These are phyloP conservation scores for Drosophila ezoana DNA, from an alignment of 2,888 invertebrate genomes.

Conservation along the genomic window DNA sequence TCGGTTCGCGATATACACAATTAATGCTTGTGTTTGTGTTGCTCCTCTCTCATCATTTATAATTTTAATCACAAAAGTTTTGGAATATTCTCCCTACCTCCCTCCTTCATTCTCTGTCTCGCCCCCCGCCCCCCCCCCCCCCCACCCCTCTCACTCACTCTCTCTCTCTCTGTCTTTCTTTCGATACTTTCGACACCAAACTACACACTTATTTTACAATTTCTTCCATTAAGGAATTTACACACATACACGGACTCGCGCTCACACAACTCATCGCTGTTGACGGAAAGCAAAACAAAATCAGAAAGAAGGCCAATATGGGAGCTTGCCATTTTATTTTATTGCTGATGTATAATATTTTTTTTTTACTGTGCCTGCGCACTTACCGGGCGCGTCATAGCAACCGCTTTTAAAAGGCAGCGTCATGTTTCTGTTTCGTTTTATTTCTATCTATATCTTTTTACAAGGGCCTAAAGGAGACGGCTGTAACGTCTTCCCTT, in stretches of 20 bases:
- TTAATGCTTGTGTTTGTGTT: slow-evolving; percentile 69
- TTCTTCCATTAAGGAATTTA: slow-evolving; percentile 17
- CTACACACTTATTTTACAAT: slow-evolving; percentile 19
- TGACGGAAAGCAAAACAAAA: slow-evolving; percentile 31
- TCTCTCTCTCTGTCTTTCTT: slow-evolving; percentile 26
- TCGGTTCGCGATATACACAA: slow-evolving; percentile 44
- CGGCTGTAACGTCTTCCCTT: slow-evolving; percentile 34
- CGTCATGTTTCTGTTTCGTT: slow-evolving; percentile 65
- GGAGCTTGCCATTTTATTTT: slow-evolving; percentile 3
- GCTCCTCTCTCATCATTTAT: slow-evolving; percentile 60
- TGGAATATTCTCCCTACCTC: slow-evolving; percentile 72
- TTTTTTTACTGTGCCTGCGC: slow-evolving; percentile 25
- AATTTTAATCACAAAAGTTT: slow-evolving; percentile 79
- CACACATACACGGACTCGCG: slow-evolving; percentile 5
- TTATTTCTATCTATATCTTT: slow-evolving; percentile 40
- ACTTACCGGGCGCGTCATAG: slow-evolving; percentile 36
- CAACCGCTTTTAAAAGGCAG: slow-evolving; percentile 67
- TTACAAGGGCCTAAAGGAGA: slow-evolving; percentile 44
- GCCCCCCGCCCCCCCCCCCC: slow-evolving; percentile 16
- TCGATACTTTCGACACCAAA: slow-evolving; percentile 12
- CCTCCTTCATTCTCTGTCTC: slow-evolving; percentile 17
- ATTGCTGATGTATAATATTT: background rate
- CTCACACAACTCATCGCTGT: slow-evolving; percentile 27
- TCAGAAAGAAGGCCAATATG: slow-evolving; percentile 10
- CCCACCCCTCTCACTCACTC: slow-evolving; percentile 5